Evolutionary conservation across 2,888 invertebrate genomes (phyloP).

Genomic region (Athetis lepigone): DNA sequence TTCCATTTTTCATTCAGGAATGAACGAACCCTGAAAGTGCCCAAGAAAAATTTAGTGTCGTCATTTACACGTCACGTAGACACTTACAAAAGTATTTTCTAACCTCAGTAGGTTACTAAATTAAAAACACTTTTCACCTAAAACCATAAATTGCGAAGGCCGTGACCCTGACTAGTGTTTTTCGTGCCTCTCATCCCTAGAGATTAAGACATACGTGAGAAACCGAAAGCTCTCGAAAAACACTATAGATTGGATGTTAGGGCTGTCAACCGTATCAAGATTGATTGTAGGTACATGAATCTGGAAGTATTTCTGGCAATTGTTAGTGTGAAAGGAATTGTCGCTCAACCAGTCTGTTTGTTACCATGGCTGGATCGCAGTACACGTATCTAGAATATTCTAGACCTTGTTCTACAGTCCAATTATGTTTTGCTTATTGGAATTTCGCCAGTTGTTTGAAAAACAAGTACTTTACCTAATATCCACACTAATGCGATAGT

Average conservation of each 20-base stretch:
- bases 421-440: no score
- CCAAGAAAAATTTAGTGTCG: not conserved
- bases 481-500: no score
- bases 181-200: not conserved
- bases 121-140: not conserved
- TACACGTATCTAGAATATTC: no score
- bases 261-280: constrained; percentile 11
- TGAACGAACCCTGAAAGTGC: not conserved
- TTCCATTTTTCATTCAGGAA: no score
- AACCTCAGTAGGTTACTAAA: not conserved
- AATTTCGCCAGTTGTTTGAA: no score
- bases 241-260: constrained; percentile 8
- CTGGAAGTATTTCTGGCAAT: not conserved
- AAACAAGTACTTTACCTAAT: no score
- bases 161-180: not conserved
- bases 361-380: no score
- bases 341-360: no score
- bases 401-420: no score
- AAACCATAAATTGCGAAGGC: not conserved
- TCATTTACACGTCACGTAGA: not conserved
- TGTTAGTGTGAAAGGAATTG: no score
- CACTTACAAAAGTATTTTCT: not conserved
- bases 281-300: constrained; percentile 12
- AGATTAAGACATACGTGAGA: constrained; percentile 10
- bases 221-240: constrained; percentile 8